Conservation (phyloP, 2,797 vertebrate genomes). For the Acanthiza pusilla region DNA sequence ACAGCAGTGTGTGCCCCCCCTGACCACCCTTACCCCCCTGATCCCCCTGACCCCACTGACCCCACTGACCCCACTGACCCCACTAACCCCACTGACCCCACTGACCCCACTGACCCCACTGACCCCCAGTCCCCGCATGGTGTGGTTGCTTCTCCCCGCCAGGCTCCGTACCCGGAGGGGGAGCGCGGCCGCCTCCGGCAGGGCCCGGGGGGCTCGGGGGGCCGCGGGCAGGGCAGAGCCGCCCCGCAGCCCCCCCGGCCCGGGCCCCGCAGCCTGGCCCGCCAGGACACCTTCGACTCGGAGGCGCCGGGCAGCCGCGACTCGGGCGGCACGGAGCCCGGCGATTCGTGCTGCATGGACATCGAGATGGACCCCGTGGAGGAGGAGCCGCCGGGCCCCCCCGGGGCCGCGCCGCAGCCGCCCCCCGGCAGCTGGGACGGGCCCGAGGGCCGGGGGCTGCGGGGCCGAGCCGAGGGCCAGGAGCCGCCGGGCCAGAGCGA, state of each 20-base stretch:
- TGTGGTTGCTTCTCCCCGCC: constrained; percentile 74
- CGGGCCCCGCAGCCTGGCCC: constrained; percentile 80
- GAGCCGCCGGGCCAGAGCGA: constrained; percentile 79
- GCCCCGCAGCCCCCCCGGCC: constrained; percentile 71
- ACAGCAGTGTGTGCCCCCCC: neutral
- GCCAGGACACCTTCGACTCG: constrained; percentile 93
- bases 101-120: neutral
- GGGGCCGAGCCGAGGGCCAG: constrained; percentile 83
- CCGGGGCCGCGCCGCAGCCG: constrained; percentile 70
- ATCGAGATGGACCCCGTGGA: constrained; percentile 94
- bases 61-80: neutral
- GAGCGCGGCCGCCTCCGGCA: constrained; percentile 83
- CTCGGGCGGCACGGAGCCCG: constrained; percentile 83
- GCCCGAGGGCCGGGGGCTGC: constrained; percentile 83
- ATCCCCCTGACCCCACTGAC: neutral
- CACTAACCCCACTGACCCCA: no score
- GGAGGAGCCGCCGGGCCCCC: constrained; percentile 78
- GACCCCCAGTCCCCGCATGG: constrained; percentile 57
- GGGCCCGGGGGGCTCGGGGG: constrained; percentile 79
- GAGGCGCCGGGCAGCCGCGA: constrained; percentile 91
- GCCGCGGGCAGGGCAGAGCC: constrained; percentile 75
- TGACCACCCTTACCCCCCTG: neutral
- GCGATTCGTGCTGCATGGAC: constrained; percentile 92
- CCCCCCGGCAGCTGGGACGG: constrained; percentile 17
- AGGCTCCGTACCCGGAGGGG: constrained; percentile 89